Base-by-base conservation (phyloP, 2,888 invertebrate species). In the Drosophila robusta region DNA sequence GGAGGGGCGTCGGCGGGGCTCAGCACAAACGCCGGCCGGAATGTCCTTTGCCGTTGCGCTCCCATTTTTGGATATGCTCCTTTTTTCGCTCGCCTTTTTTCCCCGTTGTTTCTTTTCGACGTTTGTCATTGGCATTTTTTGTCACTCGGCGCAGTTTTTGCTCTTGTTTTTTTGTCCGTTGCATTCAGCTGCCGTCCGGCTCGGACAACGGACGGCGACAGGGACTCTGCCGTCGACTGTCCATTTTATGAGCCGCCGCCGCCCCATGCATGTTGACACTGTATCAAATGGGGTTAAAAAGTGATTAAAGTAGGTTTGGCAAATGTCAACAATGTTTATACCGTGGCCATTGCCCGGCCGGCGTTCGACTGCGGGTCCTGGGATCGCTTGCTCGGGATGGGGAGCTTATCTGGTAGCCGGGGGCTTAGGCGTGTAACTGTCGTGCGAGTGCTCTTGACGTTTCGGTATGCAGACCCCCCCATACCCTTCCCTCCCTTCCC, bases 271-370 rank as follows among this genome's bases (percentile, higher is more conserved):
- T 87, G 90, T 80, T 83, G 89, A 89, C 87, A 89, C 86, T 89
- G 88, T 89, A 90, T 90, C 89, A 90, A 90, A 90, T 90, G 91
- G 90, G 91, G 90, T 90, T 90, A 90, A 90, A 90, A 90, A 89
- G 91, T 90, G 90, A 90, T 90, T 90, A 90, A 90, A 90, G 87
- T 88, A 86, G 86, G 78, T 89, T 87, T 85, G 91, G 87, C 89
- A 80, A 88, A 88, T 90, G 90, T 90, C 90, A 90, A 87, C 90
- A 90, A 89, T 89, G 88, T 86, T 88, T 74, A 88, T 82, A 77
- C 83, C 82, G 71, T 87, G 68, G 80, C 76, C 80, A 72, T 72
- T 79, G 82, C 64, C 52, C 44, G 51, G 44, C 55, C 39, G 46
- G 57, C 58, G 9, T 7, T 58, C 32, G 60, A 44, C 74, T 65